Evolutionary conservation across 2,888 invertebrate species (phyloP).

Genomic region (Bombylius major): DNA sequence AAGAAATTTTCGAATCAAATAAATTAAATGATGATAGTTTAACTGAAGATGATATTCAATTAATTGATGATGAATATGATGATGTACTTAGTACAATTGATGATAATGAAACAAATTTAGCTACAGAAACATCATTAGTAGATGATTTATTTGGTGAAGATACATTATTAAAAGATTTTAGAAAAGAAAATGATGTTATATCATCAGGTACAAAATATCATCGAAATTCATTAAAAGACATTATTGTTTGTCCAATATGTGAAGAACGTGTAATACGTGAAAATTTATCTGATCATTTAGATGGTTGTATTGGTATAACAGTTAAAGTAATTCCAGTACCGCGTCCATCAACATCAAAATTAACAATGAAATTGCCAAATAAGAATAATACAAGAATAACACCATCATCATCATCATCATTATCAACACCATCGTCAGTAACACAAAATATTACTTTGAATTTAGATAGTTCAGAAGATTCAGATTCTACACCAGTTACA

Average conservation of each 20-base stretch:
- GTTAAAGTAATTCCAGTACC: constrained; percentile 18
- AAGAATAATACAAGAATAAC: not conserved
- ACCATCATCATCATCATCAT: not conserved
- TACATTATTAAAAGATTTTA: constrained; percentile 28
- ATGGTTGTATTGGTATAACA: constrained; percentile 31
- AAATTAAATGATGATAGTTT: constrained; percentile 10
- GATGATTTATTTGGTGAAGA: constrained; percentile 32
- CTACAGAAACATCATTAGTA: constrained; percentile 28
- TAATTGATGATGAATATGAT: constrained; percentile 29
- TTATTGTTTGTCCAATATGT: constrained; percentile 32
- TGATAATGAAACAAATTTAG: constrained; percentile 19
- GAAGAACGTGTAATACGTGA: constrained; percentile 27
- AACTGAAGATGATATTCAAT: constrained; percentile 23
- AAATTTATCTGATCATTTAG: constrained; percentile 27
- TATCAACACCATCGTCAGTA: not conserved
- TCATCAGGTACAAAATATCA: constrained; percentile 20
- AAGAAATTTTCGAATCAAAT: constrained; percentile 27
- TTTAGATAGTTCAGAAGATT: not conserved
- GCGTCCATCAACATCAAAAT: constrained; percentile 4
- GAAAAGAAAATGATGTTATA: constrained; percentile 26
- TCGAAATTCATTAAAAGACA: constrained; percentile 25
- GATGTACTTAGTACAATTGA: constrained; percentile 11
- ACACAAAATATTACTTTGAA: not conserved
- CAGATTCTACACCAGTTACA: not conserved
- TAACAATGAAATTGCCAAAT: not conserved